Evolutionary conservation across 2,888 invertebrate species (phyloP).

Genomic region (Hypercompe scribonia): DNA sequence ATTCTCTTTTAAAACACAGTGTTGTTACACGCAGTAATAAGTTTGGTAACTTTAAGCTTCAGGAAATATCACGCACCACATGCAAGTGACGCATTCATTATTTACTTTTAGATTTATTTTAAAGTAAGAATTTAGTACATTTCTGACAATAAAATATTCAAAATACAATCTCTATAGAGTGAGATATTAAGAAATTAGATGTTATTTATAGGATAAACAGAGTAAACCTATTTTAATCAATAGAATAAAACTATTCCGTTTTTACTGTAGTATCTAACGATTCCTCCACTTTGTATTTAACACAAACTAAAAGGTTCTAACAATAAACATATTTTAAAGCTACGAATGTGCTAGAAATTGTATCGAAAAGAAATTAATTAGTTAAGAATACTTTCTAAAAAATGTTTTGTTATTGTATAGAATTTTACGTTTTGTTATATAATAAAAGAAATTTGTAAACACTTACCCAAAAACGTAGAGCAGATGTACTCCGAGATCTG

Average conservation of each 20-base stretch:
- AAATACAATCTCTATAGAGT: no score
- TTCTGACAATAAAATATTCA: no score
- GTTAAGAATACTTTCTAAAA: neutral
- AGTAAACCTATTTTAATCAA: neutral
- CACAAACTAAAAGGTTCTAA: neutral
- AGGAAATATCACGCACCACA: neutral
- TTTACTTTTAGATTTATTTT: neutral
- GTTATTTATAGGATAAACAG: neutral
- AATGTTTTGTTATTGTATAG: neutral
- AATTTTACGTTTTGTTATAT: neutral
- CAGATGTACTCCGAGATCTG: slow-evolving; percentile 99
- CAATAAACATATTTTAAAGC: neutral
- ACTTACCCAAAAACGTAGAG: slow-evolving; percentile 99
- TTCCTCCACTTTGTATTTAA: neutral
- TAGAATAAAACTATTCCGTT: neutral
- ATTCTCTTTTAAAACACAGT: neutral
- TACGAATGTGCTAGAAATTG: neutral
- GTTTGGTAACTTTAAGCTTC: neutral
- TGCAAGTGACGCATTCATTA: no score
- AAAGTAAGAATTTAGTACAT: no score
- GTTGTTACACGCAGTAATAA: neutral
- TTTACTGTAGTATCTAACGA: neutral
- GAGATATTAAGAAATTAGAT: neutral
- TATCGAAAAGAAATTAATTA: neutral
- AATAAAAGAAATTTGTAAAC: slow-evolving; percentile 23